Percentiles rank a stretch among this genome's conserved stretches.
Conservation (phyloP, 2,113 vertebrate species). For the Leptobrachium ailaonicum region DNA sequence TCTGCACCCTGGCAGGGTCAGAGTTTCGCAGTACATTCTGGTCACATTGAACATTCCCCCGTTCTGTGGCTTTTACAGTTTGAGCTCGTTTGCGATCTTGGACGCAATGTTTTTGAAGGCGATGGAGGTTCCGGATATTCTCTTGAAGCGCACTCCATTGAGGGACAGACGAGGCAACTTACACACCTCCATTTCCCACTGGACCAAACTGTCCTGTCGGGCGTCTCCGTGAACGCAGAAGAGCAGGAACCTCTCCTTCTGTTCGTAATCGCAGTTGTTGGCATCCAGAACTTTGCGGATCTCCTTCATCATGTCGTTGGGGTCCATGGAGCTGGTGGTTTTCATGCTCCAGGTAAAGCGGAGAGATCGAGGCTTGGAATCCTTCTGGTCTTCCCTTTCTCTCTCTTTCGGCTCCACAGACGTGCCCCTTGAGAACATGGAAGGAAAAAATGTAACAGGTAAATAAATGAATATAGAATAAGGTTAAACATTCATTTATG, state of each 20-base stretch:
- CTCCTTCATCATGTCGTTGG: conserved; percentile 95
- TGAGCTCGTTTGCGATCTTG: conserved; percentile 97
- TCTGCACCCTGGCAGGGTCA: conserved; percentile 47
- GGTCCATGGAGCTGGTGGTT: conserved; percentile 98
- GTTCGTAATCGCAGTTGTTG: conserved; percentile 97
- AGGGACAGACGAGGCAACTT: conserved; percentile 91
- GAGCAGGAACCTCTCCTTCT: conserved; percentile 95
- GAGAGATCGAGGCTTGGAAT: conserved; percentile 92
- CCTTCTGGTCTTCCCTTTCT: conserved; percentile 86
- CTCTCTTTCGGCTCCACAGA: conserved; percentile 82
- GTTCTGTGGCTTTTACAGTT: conserved; percentile 81
- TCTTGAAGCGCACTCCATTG: conserved; percentile 95
- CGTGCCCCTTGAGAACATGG: conserved; percentile 69
- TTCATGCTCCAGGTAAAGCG: conserved; percentile 99
- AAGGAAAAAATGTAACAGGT: not conserved
- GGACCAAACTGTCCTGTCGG: conserved; percentile 90
- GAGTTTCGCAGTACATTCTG: conserved; percentile 77
- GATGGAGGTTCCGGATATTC: conserved; percentile 95
- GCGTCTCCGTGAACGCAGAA: conserved; percentile 96
- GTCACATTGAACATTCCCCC: conserved; percentile 71
- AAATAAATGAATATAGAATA: not conserved
- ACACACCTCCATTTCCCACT: conserved; percentile 98
- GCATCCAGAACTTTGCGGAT: conserved; percentile 95
- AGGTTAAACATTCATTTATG: not conserved
- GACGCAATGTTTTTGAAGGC: conserved; percentile 98